phyloP scores from a whole-genome alignment of 2,113 vertebrate species.

The zebrafish (Danio rerio) region DNA sequence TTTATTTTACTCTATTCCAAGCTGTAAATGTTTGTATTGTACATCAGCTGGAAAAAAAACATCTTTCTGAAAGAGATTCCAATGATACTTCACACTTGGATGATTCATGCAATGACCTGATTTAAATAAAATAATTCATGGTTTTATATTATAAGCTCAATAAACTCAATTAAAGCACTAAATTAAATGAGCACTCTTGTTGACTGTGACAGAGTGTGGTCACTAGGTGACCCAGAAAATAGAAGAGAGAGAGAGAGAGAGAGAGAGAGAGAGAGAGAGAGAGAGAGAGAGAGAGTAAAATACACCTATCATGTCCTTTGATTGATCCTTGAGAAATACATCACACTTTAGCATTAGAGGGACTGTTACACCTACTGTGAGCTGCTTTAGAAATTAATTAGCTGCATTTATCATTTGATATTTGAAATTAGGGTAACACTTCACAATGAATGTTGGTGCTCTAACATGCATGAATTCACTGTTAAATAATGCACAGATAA shows the following conservation, averaged over 20 bases:
- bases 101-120: neutral
- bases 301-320: neutral
- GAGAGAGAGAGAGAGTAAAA: neutral
- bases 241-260: neutral
- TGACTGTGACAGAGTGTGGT: neutral
- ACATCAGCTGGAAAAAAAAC: no score
- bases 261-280: neutral
- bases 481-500: no score
- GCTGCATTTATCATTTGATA: no score
- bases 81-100: no score
- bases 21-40: no score
- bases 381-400: neutral
- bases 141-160: neutral
- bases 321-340: neutral
- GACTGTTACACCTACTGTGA: neutral
- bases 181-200: neutral
- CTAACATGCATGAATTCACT: no score
- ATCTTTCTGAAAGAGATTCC: no score
- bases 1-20: no score
- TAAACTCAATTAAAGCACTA: neutral
- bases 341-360: neutral
- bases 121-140: neutral
- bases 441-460: no score
- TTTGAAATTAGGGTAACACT: no score
- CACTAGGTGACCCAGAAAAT: neutral